phyloP scores from a whole-genome alignment of 2,888 invertebrate species.

The Cosmia trapezina region DNA sequence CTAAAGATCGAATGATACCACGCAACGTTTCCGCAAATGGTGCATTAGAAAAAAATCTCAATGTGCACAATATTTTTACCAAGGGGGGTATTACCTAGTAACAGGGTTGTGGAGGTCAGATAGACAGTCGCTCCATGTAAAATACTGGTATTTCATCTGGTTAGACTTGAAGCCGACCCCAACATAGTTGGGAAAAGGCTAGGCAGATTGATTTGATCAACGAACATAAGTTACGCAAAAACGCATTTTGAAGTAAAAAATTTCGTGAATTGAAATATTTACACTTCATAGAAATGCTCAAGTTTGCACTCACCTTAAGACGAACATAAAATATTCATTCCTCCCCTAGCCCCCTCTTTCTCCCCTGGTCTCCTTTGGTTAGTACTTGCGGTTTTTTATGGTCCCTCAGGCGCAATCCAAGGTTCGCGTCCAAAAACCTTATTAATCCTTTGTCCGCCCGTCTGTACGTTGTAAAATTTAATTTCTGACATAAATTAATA shows the following conservation, averaged over 20 bases:
- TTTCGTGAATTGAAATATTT: neutral
- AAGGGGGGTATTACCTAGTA: too few species aligned
- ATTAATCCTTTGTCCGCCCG: constrained; percentile 66
- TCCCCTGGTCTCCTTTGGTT: constrained; percentile 24
- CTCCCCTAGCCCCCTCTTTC: neutral
- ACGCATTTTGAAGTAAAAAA: neutral
- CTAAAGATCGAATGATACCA: neutral
- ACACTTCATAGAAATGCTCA: constrained; percentile 3
- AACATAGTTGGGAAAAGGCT: too few species aligned
- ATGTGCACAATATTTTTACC: neutral
- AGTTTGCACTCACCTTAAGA: constrained; percentile 46
- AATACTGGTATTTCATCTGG: too few species aligned
- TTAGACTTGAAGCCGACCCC: too few species aligned
- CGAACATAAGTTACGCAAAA: neutral
- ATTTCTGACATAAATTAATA: constrained; percentile 70
- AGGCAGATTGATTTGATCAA: neutral
- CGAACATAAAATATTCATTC: constrained; percentile 60
- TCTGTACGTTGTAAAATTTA: constrained; percentile 70
- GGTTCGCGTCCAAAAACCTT: constrained; percentile 57
- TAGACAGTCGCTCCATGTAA: too few species aligned
- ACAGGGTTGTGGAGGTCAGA: too few species aligned
- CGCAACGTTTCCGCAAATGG: neutral
- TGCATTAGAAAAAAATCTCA: neutral
- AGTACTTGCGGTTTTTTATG: constrained; percentile 67
- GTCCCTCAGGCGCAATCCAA: constrained; percentile 62